These are phyloP conservation scores for Mormyrus iriodes DNA, from an alignment of 2,113 vertebrate genomes.

Conservation along the genomic window DNA sequence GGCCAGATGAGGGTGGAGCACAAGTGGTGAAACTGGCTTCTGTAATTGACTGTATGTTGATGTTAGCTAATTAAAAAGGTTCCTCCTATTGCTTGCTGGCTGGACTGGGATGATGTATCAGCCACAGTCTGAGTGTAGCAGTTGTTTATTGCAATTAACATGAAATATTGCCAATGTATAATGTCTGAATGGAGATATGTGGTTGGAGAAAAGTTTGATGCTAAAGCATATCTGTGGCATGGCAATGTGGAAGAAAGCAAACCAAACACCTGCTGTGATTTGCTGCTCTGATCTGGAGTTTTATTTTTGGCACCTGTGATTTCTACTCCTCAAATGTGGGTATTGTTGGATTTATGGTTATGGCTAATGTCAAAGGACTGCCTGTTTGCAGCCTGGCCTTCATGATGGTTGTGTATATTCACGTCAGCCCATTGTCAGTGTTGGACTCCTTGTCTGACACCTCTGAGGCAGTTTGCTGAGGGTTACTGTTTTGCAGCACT, in stretches of 20 bases:
- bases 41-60: not conserved
- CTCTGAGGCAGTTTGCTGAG: not conserved
- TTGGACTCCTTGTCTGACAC: not conserved
- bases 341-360: not conserved
- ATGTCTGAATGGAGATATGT: not conserved
- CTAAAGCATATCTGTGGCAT: not conserved
- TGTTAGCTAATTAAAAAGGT: not conserved
- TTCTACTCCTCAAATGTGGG: not conserved
- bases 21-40: not conserved
- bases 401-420: not conserved
- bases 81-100: not conserved
- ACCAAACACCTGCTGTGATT: not conserved
- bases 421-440: not conserved
- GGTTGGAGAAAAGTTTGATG: not conserved
- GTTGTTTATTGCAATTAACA: not conserved
- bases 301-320: not conserved
- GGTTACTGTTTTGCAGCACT: not conserved
- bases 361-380: not conserved
- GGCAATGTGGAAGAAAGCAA: not conserved
- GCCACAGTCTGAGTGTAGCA: not conserved
- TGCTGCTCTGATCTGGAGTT: not conserved
- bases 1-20: not conserved
- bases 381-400: not conserved
- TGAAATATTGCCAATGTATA: not conserved
- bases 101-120: not conserved